Evolutionary conservation across 2,113 vertebrate genomes (phyloP), one percentile per base, ranked within the genome.

Genomic region (Recurvirostra avosetta): DNA sequence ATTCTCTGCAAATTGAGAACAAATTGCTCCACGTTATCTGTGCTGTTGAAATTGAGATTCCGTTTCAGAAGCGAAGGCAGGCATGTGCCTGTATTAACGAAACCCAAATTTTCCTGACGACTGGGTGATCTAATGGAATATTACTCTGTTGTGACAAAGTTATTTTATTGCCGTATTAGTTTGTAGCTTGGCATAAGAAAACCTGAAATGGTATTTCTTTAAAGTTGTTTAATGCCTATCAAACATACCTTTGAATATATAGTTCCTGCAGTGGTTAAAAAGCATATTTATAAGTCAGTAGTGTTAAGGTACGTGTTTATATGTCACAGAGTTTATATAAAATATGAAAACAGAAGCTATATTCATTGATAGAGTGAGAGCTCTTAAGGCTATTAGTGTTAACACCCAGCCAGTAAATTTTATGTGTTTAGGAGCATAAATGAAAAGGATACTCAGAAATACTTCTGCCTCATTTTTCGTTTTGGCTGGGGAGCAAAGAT

Each of bases 231-330:
- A 95, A 70, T 79, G 19, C 67, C 63, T 90, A 50, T 94, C 91
- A 91, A 93, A 62, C 66, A 50, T 85, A 72, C 56, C 40, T 91
- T 74, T 81, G 85, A 82, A 72, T 82, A 88, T 94, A 50, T 50
- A 88, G 93, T 96, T 93, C 77, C 87, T 94, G 19, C 50, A 43
- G 94, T 79, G 86, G 80, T 92, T 91, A 89, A 72, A 94, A 91
- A 82, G 74, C 36, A 3, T 90, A 84, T 91, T 93, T 94, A 8
- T 87, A 56, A 84, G 80, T 79, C 58, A 66, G 62, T 72, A 95
- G 80, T 92, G 91, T 91, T 92, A 94, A 95, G 91, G 94, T 95
- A 94, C 15, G 92, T 95, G 94, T 97, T 97, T 96, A 96, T 96
- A 95, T 97, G 94, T 92, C 74, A 50, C 86, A 87, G 94, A 92